Base-by-base conservation (phyloP, 2,888 invertebrate species). In the Ernsta delagoae region DNA sequence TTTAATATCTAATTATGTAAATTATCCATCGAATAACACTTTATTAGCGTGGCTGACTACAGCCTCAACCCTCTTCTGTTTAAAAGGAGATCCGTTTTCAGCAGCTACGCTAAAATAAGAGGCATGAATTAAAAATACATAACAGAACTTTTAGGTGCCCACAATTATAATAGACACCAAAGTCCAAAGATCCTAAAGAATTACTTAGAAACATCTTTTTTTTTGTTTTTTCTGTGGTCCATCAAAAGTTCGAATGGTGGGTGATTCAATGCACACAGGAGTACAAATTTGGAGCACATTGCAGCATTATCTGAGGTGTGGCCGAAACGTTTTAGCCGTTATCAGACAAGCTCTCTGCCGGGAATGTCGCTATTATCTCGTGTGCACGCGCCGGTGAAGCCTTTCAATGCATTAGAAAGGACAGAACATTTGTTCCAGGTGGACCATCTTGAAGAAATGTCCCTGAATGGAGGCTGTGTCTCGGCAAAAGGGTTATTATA, bases 331-430 rank as follows among this genome's bases (percentile, higher is more conserved):
- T 67, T 67, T 67, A 67, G 39, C 8, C 6, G 12, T 56, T 67
- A 67, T 67, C 67, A 61, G 43, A 11, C 60, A 67, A 45, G 67
- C 67, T 61, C 67, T 67, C 34, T 48, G 48, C 48, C 12, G 48
- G 56, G 67, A 67, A 67, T 67, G 61, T 67, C 31, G 53, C 59
- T 50, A n/a, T 67, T 61, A 67, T 61, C 61, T 54, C 31, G n/a
- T 54, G 60, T 54, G 67, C 67, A 67, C 67, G 67, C 67, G 67
- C 67, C 61, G 54, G 43, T 16, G n/a, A n/a, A 0, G 59, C 2
- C 31, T 24, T 53, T 31, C 0, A 59, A 59, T 4, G 12, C 24
- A 6, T 12, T 59, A 65, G 57, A 65, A 36, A 59, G 45, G 31
- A 57, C 45, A 45, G 16, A 16, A 16, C 16, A 16, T 16, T 16